Conservation (phyloP, 2,888 invertebrate genomes). For the Oscheius onirici region DNA sequence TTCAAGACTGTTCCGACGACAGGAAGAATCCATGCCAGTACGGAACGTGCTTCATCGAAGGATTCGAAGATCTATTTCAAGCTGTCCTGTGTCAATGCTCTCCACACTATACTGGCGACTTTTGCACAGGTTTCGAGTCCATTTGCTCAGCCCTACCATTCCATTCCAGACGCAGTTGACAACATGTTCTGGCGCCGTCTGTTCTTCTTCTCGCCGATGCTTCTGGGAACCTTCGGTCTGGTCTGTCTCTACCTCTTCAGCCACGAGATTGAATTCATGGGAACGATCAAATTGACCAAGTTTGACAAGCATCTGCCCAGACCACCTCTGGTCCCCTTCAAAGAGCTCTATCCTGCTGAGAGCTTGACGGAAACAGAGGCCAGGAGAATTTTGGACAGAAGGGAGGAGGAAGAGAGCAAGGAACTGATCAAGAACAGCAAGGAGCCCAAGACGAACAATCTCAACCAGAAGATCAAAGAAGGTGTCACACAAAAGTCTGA, state of each 20-base stretch:
- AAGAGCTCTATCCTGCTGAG: too few species aligned
- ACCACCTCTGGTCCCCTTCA: not conserved
- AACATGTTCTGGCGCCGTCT: not conserved
- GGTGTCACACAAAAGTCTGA: too few species aligned
- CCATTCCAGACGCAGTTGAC: not conserved
- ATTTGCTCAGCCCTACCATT: too few species aligned
- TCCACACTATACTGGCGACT: constrained; percentile 11
- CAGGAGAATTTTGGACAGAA: not conserved
- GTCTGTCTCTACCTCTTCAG: not conserved
- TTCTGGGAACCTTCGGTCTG: not conserved
- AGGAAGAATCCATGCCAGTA: constrained; percentile 14
- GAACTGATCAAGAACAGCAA: not conserved
- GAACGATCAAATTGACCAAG: not conserved
- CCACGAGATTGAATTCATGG: constrained; percentile 5
- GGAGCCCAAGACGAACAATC: not conserved
- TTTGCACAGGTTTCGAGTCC: constrained; percentile 8
- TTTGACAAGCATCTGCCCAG: not conserved
- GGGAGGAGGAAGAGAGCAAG: not conserved
- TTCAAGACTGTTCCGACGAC: constrained; percentile 14
- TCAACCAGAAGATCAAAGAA: too few species aligned
- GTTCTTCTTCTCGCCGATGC: constrained; percentile 3
- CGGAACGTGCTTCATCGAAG: constrained; percentile 2
- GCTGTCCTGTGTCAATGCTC: constrained; percentile 9
- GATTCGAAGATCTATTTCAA: not conserved
- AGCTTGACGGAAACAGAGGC: not conserved